phyloP scores from a whole-genome alignment of 2,888 invertebrate genomes.

The Cantharis rustica region DNA sequence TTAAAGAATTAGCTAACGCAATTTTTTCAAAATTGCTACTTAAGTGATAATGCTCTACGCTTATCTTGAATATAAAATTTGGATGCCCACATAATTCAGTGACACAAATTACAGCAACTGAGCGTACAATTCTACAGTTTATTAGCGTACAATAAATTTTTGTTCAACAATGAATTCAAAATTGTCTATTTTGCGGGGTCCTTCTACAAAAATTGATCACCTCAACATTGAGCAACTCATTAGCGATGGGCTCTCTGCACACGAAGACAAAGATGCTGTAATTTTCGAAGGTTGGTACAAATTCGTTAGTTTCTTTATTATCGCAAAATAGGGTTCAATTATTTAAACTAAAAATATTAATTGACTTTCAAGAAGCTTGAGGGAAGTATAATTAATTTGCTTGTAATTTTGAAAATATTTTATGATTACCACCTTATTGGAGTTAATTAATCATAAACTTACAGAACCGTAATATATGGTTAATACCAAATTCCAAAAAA shows the following conservation, averaged over 20 bases:
- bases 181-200: conserved; percentile 28
- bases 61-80: background rate
- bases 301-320: background rate
- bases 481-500: too few relatives aligned
- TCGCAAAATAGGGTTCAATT: too few relatives aligned
- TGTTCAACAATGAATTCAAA: background rate
- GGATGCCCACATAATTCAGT: background rate
- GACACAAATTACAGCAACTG: background rate
- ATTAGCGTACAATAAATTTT: background rate
- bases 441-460: too few relatives aligned
- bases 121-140: background rate
- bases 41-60: background rate
- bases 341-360: too few relatives aligned
- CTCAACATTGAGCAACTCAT: background rate
- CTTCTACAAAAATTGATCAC: conserved; percentile 39
- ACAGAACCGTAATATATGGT: too few relatives aligned
- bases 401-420: too few relatives aligned
- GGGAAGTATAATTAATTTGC: too few relatives aligned
- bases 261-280: background rate
- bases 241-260: background rate
- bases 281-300: background rate
- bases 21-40: background rate
- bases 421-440: too few relatives aligned
- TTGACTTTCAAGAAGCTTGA: too few relatives aligned
- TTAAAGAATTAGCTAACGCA: background rate